Evolutionary conservation across 1,140 invertebrate genomes (phyloP), one percentile per base, ranked within the genome.

Genomic region (Maconellicoccus hirsutus): DNA sequence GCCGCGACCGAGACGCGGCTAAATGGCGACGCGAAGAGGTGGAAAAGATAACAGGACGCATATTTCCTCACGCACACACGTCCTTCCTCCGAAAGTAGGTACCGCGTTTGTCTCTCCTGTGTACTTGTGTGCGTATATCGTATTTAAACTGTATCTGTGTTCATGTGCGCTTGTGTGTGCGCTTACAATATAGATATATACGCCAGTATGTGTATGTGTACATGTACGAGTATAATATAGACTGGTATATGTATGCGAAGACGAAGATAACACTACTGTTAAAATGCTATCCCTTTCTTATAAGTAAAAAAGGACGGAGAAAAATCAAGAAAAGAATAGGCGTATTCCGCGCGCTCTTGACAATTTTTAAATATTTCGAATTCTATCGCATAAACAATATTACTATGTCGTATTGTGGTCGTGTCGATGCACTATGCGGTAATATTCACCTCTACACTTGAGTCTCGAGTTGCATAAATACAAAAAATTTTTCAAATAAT

Each of bases 1-100:
- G n/a, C n/a, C 16, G 42, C 10, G n/a, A 52, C 42, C 6, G 42
- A 52, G 42, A 52, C 42, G 42, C 42, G 42, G n/a, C 2, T 6
- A 52, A 16, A 16, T 52, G 42, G n/a, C n/a, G n/a, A n/a, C 42
- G 42, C 42, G 42, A 52, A 19, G 42, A 52, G 42, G 42, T 52
- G 42, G n/a, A 52, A 52, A 52, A 52, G 42, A 52, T 52, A 52
- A 52, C 42, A 52, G 42, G 42, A 52, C 42, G 42, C 42, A 52
- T 52, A 52, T 52, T 52, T 52, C 42, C 42, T 52, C 42, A 52
- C 42, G 42, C 42, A 52, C 42, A 52, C 42, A 19, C 42, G 42
- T 52, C 42, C 12, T 52, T 52, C 12, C 16, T 14, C 42, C 42
- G 33, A 38, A 14, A 3, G 2, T 52, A 52, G n/a, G 42, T 52